Evolutionary conservation across 2,888 invertebrate species (phyloP), one percentile per base, ranked within the genome.

Genomic region (Agrypnus murinus): DNA sequence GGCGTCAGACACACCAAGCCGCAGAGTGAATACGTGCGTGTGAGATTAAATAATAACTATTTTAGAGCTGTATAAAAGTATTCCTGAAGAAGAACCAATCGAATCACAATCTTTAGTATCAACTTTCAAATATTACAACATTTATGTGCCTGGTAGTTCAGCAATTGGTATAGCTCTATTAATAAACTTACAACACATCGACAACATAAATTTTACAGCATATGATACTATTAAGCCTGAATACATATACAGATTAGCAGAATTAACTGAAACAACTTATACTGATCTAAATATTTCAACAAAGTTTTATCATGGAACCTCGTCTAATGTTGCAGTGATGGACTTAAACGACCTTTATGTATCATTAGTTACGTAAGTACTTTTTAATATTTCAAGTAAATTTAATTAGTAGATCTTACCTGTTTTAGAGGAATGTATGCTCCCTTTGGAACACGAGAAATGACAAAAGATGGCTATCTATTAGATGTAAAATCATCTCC

Each of bases 271-370:
- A 71, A 73, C 72, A 25, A 72, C 81, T 9, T 84, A 84, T 57
- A 67, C 75, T 17, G 78, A 83, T 62, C 76, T 78, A 14, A 81
- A 83, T 57, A 71, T 83, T n/a, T 79, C 75, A 10, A 59, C 60
- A 12, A 77, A 78, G 63, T 85, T 80, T 72, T 84, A 84, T 59
- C 80, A 83, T 72, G 87, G 86, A 73, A 86, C 84, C 65, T 87
- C 89, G 64, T 88, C 90, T 5, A 91, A 90, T 71, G 87, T 93
- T 36, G 90, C 91, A 45, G 90, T 89, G 57, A 88, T 91, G 72
- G 93, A 93, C 84, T 86, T 87, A 66, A 83, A 87, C 77, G 93
- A 92, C 80, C 87, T 89, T 46, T 93, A 93, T 85, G 89, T 91
- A 46, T 90, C 92, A 8, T 85, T 92, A 65, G 88, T 92, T 74